Evolutionary conservation across 1,140 invertebrate species (phyloP), one percentile per base, ranked within the genome.

Genomic region (Drosophila malerkotliana): DNA sequence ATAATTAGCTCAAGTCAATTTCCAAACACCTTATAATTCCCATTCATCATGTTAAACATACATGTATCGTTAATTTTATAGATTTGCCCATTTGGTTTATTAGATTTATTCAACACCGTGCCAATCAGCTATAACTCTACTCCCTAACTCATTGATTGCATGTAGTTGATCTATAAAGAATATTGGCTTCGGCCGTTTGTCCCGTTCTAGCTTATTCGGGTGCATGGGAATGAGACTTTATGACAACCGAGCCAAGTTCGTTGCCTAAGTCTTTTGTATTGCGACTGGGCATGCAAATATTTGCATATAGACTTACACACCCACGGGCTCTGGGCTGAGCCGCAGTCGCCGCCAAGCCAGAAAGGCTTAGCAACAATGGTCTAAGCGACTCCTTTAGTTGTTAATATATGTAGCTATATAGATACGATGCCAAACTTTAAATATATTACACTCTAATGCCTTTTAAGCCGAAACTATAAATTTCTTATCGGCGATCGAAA

Each of bases 401-500:
- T 48, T 57, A 44, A 56, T 66, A 60, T 73, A 74, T 63, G 69
- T 73, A 57, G 71, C 51, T 73, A 57, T 73, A 51, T 49, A 80
- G 72, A 71, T 80, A 80, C 77, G 77, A 75, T 79, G 79, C 75
- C 79, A 71, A 79, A 83, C 71, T 88, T 80, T 67, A 87, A 87
- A 85, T 85, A 85, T 85, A 85, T 85, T 85, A 85, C 82, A 78
- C 78, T 85, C 82, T 82, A 85, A 85, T 87, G 82, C 79, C 82
- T 85, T 85, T 85, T 87, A 85, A 87, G 80, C 82, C 74, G 82
- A 87, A 85, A 85, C 82, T 85, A 85, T 85, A 85, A 85, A 85
- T 85, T 85, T 85, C 82, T 85, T 85, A 85, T 85, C 82, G 82
- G 71, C 68, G 69, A 85, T 87, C 74, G 83, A 85, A 85, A 78